Conservation (phyloP, 2,888 invertebrate genomes). For the Notodromas monacha region DNA sequence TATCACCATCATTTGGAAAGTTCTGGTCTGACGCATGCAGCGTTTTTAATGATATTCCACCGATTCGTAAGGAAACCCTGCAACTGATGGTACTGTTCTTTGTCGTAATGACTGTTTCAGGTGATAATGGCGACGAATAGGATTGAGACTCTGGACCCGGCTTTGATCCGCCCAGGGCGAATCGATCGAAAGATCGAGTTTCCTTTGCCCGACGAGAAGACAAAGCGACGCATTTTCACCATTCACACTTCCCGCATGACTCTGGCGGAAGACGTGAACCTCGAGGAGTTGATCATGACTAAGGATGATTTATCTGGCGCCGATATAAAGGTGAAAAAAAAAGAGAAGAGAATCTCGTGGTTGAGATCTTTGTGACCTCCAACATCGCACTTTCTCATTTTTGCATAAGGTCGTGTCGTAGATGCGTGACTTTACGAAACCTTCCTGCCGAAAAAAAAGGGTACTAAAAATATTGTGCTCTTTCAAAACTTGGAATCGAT, state of each 20-base stretch:
- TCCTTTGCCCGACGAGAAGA: conserved; percentile 93
- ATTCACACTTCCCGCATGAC: conserved; percentile 99
- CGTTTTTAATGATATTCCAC: too few species aligned
- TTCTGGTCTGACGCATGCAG: too few species aligned
- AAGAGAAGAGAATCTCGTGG: conserved; percentile 4
- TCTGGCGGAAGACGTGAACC: conserved; percentile 71
- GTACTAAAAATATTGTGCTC: too few species aligned
- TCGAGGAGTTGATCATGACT: conserved; percentile 89
- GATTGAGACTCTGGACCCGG: conserved; percentile 93
- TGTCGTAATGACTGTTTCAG: conserved; percentile 21
- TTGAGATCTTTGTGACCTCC: too few species aligned
- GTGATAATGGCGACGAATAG: conserved; percentile 91
- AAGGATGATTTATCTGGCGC: conserved; percentile 97
- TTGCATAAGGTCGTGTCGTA: too few species aligned
- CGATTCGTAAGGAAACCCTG: too few species aligned
- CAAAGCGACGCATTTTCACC: conserved; percentile 75
- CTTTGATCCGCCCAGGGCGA: conserved; percentile 85
- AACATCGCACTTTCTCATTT: too few species aligned
- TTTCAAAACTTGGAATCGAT: too few species aligned
- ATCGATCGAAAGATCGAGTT: conserved; percentile 99
- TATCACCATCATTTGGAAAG: too few species aligned
- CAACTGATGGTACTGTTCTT: too few species aligned
- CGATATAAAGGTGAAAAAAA: conserved; percentile 67
- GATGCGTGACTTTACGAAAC: too few species aligned
- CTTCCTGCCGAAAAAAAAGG: too few species aligned